These are phyloP conservation scores for Bombycilla garrulus DNA, from an alignment of 2,113 vertebrate species.

Conservation along the genomic window DNA sequence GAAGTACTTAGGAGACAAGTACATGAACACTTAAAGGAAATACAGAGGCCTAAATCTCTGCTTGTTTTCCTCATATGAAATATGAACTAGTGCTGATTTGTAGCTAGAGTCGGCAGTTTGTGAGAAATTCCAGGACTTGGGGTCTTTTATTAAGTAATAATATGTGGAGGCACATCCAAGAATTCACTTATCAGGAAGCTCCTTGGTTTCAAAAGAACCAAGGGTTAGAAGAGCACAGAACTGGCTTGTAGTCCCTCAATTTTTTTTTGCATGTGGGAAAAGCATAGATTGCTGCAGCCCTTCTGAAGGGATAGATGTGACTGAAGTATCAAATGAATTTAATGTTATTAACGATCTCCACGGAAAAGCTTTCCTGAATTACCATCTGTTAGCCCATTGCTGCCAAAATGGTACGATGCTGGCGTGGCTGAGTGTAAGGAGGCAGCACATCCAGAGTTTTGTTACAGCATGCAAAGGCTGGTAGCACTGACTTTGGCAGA, in stretches of 20 bases:
- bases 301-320: not conserved
- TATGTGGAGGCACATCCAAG: not conserved
- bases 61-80: not conserved
- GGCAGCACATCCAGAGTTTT: not conserved
- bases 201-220: not conserved
- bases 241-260: not conserved
- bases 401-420: not conserved
- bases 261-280: not conserved
- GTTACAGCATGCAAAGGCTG: not conserved
- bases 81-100: not conserved
- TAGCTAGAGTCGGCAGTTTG: not conserved
- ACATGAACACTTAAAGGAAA: not conserved
- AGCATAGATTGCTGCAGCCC: not conserved
- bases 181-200: not conserved
- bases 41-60: not conserved
- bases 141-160: not conserved
- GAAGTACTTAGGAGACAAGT: not conserved
- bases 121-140: not conserved
- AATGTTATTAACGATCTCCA: not conserved
- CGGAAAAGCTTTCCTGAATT: not conserved
- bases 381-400: not conserved
- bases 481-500: not conserved
- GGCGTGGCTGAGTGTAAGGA: not conserved
- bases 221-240: not conserved
- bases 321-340: not conserved